Conservation (phyloP, 2,888 invertebrate species). For the Adelognathus sp. region DNA sequence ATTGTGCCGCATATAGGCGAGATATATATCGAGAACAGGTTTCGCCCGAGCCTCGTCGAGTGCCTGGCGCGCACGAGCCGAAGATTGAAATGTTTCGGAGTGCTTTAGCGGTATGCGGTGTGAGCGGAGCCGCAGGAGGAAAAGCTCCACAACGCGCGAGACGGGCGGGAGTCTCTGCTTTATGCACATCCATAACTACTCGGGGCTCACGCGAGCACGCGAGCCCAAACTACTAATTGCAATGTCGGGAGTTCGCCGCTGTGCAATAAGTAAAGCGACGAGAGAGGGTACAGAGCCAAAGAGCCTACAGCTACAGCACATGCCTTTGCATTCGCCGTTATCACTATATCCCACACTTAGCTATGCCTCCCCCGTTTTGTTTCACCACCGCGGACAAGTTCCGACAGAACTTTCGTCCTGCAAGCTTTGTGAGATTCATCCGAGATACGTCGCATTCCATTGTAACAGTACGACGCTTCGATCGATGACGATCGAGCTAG, state of each 20-base stretch:
- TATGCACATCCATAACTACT: conserved; percentile 34
- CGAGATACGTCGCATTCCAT: too few relatives aligned
- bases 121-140: background rate
- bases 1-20: background rate
- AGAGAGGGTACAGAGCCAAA: conserved; percentile 32
- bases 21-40: background rate
- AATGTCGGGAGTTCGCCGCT: conserved; percentile 21
- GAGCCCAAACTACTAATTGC: conserved; percentile 49
- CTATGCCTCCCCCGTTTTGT: too few relatives aligned
- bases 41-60: conserved; percentile 7
- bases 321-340: background rate
- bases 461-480: too few relatives aligned
- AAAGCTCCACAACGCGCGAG: too few relatives aligned
- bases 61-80: background rate
- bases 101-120: conserved; percentile 32
- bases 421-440: too few relatives aligned
- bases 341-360: background rate
- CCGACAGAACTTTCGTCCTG: background rate
- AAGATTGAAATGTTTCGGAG: conserved; percentile 48
- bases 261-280: conserved; percentile 40
- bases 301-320: background rate
- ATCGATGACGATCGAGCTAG: too few relatives aligned
- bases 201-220: background rate
- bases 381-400: background rate
- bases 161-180: background rate